Evolutionary conservation across 2,797 vertebrate species (phyloP).

Genomic region (Muscicapa striata): DNA sequence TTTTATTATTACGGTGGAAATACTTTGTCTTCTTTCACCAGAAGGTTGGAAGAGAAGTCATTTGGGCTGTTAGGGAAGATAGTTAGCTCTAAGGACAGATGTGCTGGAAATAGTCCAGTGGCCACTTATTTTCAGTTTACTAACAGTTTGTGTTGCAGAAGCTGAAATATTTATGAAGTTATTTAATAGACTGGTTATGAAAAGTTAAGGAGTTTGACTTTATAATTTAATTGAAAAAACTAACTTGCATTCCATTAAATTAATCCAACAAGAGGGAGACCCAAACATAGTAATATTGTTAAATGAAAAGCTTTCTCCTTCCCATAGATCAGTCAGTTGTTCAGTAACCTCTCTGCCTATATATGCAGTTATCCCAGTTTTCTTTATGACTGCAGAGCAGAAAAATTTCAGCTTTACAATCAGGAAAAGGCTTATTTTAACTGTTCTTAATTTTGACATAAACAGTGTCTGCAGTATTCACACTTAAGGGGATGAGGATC

Average conservation of each 20-base stretch:
- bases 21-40: background rate
- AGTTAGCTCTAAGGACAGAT: background rate
- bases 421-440: background rate
- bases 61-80: background rate
- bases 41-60: background rate
- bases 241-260: background rate
- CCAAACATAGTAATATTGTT: background rate
- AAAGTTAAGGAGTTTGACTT: background rate
- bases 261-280: background rate
- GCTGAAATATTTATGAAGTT: background rate
- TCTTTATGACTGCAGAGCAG: background rate
- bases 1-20: no score
- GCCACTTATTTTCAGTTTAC: background rate
- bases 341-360: background rate
- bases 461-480: background rate
- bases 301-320: background rate
- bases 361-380: background rate
- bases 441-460: background rate
- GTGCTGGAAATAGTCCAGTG: background rate
- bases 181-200: background rate
- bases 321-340: background rate
- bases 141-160: background rate
- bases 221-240: background rate
- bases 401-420: background rate
- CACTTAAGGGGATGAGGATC: background rate